A percentile compares a stretch with the other conserved stretches of the same genome.
Evolutionary conservation across 2,888 invertebrate genomes (phyloP).

Genomic region (Drosophila paramelanica): DNA sequence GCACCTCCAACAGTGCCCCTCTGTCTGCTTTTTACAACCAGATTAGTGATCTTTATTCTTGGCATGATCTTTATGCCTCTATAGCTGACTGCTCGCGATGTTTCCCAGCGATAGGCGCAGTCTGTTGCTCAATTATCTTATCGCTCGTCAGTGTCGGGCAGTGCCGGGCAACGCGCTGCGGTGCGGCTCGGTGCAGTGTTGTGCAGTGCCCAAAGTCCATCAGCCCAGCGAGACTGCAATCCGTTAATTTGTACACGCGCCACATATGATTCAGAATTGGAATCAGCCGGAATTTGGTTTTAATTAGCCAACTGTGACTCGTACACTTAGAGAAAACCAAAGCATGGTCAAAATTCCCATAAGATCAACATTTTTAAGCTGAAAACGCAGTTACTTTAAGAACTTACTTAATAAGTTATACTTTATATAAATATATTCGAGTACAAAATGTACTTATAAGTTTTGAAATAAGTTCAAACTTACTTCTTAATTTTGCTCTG

Average conservation of each 20-base stretch:
- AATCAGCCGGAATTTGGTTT: slow-evolving; percentile 32
- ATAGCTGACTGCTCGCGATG: slow-evolving; percentile 17
- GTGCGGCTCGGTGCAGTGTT: slow-evolving; percentile 18
- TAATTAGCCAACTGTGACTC: slow-evolving; percentile 33
- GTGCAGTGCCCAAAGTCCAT: slow-evolving; percentile 42
- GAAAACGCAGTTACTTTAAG: too few relatives aligned
- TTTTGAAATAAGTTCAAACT: too few relatives aligned
- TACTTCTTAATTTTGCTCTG: background rate
- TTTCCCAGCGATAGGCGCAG: slow-evolving; percentile 35
- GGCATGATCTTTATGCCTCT: too few relatives aligned
- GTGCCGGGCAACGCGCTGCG: slow-evolving; percentile 6
- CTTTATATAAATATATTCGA: too few relatives aligned
- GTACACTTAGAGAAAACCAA: slow-evolving; percentile 10
- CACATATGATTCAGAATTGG: slow-evolving; percentile 39
- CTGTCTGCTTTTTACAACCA: slow-evolving; percentile 5
- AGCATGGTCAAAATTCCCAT: too few relatives aligned
- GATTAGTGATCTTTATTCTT: slow-evolving; percentile 3
- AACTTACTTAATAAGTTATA: too few relatives aligned
- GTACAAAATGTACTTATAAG: too few relatives aligned
- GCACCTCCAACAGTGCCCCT: too few relatives aligned
- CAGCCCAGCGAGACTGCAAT: slow-evolving; percentile 1
- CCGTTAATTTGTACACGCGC: slow-evolving; percentile 39
- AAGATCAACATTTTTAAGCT: background rate
- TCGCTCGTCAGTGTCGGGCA: slow-evolving; percentile 10
- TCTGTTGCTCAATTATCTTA: slow-evolving; percentile 40